These are phyloP conservation scores for Podarcis raffonei DNA, from an alignment of 2,113 vertebrate species.

Conservation along the genomic window DNA sequence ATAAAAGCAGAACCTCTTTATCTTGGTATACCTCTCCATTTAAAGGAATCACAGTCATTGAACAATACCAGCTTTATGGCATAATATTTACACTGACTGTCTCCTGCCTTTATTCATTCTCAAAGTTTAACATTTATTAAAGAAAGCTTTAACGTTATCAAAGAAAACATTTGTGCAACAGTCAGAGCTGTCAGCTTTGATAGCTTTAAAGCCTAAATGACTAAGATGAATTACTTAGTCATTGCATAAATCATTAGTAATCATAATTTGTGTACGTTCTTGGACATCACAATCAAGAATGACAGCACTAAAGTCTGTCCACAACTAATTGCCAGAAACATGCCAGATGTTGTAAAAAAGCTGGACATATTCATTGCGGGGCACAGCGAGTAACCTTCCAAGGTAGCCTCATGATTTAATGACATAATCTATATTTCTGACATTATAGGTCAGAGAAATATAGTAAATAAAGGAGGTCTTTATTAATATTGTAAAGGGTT, in stretches of 20 bases:
- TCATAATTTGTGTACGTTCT: conserved; percentile 69
- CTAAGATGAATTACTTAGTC: conserved; percentile 71
- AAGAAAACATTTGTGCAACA: conserved; percentile 51
- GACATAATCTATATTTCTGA: conserved; percentile 63
- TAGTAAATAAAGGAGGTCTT: conserved; percentile 60
- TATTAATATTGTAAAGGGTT: conserved; percentile 72
- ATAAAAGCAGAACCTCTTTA: conserved; percentile 34
- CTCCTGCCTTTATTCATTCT: conserved; percentile 30
- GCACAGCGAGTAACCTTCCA: conserved; percentile 47
- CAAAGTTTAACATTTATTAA: conserved; percentile 40
- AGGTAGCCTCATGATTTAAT: conserved; percentile 59
- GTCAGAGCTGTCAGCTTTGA: conserved; percentile 60
- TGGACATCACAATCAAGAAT: conserved; percentile 62
- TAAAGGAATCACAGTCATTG: conserved; percentile 29
- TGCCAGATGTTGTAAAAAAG: conserved; percentile 76
- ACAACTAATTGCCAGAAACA: conserved; percentile 76
- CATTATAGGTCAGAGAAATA: conserved; percentile 68
- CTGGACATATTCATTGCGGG: conserved; percentile 57
- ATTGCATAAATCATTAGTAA: conserved; percentile 74
- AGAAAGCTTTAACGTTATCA: conserved; percentile 53
- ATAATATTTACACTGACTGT: conserved; percentile 25
- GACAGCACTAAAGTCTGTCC: conserved; percentile 63
- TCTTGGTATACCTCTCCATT: not conserved
- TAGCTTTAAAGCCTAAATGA: conserved; percentile 59
- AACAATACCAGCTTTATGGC: conserved; percentile 9